These are phyloP conservation scores for Echinometra lucunter DNA, from an alignment of 53 echinoderm and acorn worm species.

Conservation along the genomic window DNA sequence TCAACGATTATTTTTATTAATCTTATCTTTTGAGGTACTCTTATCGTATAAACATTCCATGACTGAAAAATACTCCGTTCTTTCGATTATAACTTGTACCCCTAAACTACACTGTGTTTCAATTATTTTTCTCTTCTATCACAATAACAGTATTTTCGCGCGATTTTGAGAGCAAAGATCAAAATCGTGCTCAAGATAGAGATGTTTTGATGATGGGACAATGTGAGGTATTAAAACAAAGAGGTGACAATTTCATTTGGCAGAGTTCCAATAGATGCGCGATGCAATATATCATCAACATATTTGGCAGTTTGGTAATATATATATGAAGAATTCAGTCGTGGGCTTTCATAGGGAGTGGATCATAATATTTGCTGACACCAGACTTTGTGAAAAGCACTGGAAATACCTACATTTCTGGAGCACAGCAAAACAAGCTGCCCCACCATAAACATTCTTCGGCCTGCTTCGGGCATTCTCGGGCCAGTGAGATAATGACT, in stretches of 20 bases:
- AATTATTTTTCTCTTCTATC: not conserved
- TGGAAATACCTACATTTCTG: too few relatives aligned
- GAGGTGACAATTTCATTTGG: not conserved
- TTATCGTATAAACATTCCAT: not conserved
- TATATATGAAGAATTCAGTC: not conserved
- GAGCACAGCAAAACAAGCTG: too few relatives aligned
- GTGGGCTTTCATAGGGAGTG: too few relatives aligned
- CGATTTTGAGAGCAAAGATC: constrained; percentile 16
- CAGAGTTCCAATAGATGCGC: not conserved
- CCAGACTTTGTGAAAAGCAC: too few relatives aligned
- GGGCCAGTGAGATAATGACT: too few relatives aligned
- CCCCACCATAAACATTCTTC: too few relatives aligned
- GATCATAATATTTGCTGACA: too few relatives aligned
- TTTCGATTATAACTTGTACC: not conserved
- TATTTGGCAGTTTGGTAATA: not conserved
- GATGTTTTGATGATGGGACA: not conserved
- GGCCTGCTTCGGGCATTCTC: too few relatives aligned
- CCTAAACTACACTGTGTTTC: not conserved
- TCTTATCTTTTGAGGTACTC: too few relatives aligned
- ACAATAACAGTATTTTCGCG: not conserved
- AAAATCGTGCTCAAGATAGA: not conserved
- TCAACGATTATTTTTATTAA: too few relatives aligned
- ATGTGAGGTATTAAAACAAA: not conserved
- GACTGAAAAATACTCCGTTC: not conserved
- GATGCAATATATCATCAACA: not conserved